A percentile compares a stretch with the other conserved stretches of the same genome.
These are phyloP conservation scores for Jordanella pulchra DNA, from an alignment of 2,797 vertebrate species.

Conservation along the genomic window DNA sequence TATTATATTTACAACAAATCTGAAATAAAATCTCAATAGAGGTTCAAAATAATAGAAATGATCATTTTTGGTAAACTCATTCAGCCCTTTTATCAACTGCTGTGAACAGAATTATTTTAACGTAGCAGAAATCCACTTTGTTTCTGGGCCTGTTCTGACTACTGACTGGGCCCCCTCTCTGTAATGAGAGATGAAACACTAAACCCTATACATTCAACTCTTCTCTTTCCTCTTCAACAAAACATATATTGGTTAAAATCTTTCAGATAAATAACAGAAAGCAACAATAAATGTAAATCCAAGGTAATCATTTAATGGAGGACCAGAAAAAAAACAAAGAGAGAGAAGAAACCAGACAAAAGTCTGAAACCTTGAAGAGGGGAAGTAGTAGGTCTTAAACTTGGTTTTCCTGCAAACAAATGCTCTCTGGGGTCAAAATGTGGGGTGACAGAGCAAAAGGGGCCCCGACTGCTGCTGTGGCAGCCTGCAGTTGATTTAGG, in stretches of 20 bases:
- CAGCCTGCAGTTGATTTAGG: constrained; percentile 79
- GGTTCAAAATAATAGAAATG: too few species aligned
- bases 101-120: neutral
- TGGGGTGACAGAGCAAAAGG: constrained; percentile 68
- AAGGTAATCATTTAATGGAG: neutral
- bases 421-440: constrained; percentile 63
- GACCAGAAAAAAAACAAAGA: neutral
- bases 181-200: neutral
- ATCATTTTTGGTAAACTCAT: too few species aligned
- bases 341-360: neutral
- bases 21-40: too few species aligned
- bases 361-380: constrained; percentile 3
- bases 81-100: neutral
- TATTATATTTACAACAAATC: too few species aligned
- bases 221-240: neutral
- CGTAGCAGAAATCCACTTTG: too few species aligned
- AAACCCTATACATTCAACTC: neutral
- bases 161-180: neutral
- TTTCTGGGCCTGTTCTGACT: neutral
- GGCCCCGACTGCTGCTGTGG: constrained; percentile 64
- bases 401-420: constrained; percentile 26
- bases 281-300: neutral
- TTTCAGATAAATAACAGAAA: constrained; percentile 3
- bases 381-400: constrained; percentile 19
- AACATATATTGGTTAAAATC: neutral